phyloP scores from a whole-genome alignment of 2,888 invertebrate genomes.

The Platycnemis pennipes region DNA sequence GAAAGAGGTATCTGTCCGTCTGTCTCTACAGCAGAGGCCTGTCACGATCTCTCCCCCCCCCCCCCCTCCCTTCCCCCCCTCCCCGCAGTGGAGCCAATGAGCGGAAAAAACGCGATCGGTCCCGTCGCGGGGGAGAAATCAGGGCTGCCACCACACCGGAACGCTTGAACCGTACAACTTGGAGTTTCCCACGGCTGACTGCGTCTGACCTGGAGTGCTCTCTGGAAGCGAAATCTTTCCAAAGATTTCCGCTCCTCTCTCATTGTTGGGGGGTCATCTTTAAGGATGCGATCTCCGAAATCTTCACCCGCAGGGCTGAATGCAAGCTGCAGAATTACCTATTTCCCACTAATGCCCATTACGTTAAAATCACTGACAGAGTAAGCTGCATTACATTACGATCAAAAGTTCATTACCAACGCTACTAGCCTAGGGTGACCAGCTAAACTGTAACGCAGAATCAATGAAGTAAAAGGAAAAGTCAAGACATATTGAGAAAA shows the following conservation, averaged over 20 bases:
- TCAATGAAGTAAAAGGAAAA: too few species aligned
- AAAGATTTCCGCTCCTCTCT: neutral
- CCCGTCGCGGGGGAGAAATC: neutral
- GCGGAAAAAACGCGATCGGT: slow-evolving; percentile 21
- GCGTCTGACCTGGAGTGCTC: neutral
- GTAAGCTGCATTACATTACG: too few species aligned
- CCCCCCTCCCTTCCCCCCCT: too few species aligned
- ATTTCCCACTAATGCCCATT: too few species aligned
- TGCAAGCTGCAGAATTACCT: neutral
- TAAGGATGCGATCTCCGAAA: neutral
- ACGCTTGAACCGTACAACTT: neutral
- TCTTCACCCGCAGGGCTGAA: neutral
- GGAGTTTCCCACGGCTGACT: neutral
- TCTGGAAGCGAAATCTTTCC: neutral
- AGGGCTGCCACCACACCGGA: neutral
- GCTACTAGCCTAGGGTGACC: too few species aligned
- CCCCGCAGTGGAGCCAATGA: neutral
- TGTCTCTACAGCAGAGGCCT: too few species aligned
- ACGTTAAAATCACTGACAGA: too few species aligned
- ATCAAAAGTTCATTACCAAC: too few species aligned
- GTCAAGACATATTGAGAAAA: too few species aligned
- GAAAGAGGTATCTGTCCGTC: neutral
- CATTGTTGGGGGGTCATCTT: neutral
- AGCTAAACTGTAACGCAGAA: too few species aligned
- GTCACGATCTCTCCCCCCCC: too few species aligned